Percentiles rank a stretch among this genome's conserved stretches.
phyloP scores from a whole-genome alignment of 2,113 vertebrate genomes.

The Calidris pugnax region DNA sequence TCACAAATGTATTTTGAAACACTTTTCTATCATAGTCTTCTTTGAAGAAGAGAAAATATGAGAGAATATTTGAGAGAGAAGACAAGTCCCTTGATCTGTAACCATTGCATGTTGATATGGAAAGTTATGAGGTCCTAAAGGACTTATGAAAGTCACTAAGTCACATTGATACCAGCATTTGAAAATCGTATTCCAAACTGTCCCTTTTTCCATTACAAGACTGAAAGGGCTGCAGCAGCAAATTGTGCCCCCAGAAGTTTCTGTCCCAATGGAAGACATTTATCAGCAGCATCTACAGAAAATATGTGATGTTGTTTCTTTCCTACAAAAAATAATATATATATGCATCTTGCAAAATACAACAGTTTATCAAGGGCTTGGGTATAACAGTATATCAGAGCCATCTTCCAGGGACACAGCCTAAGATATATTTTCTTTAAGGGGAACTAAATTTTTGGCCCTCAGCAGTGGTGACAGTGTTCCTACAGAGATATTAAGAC shows the following conservation, averaged over 20 bases:
- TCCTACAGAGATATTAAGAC: background rate
- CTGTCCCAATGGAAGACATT: background rate
- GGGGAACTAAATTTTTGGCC: background rate
- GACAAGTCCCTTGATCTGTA: background rate
- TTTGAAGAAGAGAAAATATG: no score
- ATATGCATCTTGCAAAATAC: background rate
- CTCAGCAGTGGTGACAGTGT: background rate
- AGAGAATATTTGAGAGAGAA: background rate
- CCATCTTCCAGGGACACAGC: background rate
- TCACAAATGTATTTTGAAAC: background rate
- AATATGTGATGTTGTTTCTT: background rate
- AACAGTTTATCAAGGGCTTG: background rate
- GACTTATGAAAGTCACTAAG: background rate
- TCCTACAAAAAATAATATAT: background rate
- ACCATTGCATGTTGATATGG: background rate
- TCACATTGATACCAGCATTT: background rate
- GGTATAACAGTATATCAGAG: background rate
- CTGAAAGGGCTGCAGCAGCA: background rate
- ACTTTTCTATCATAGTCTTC: background rate
- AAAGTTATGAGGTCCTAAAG: background rate
- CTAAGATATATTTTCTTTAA: background rate
- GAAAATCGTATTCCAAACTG: background rate
- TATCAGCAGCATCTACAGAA: background rate
- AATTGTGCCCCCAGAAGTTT: background rate
- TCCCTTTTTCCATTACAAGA: background rate